Base-by-base conservation (phyloP, 2,797 vertebrate species). In the Tachyglossus aculeatus region DNA sequence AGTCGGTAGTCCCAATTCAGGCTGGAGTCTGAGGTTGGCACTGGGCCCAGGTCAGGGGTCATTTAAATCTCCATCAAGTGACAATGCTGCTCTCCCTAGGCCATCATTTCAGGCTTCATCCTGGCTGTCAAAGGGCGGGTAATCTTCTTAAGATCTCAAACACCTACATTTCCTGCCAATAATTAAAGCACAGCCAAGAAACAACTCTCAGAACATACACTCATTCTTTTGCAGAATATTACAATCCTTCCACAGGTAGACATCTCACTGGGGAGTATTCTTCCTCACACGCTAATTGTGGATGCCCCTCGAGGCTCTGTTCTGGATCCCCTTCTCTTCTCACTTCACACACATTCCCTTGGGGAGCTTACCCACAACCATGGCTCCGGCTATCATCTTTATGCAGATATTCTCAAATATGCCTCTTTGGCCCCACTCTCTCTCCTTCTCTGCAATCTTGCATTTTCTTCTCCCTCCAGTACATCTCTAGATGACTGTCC, bases 161-260 rank as follows among this genome's bases (percentile, higher is more conserved):
- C 18, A 21, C 11, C 16, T 41, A 41, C 31, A 48, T 15, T 48
- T 19, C 3, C 45, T 48, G 45, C 33, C 19, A 10, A 1, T 13
- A 43, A 37, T 19, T 34, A 12, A 39, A 6, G 31, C 6, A 19
- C 2, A 5, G 4, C 38, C 37, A 22, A 40, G 22, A 50, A 37
- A 37, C 1, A 33, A 31, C 2, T 4, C 10, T 12, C 1, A 27
- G 1, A 12, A 19, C 9, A 9, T 9, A 2, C n/a, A n/a, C 39
- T 10, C 3, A n/a, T 10, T 34, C 24, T 53, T 50, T 18, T 15
- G n/a, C n/a, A n/a, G n/a, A n/a, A n/a, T n/a, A n/a, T n/a, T n/a
- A n/a, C n/a, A n/a, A n/a, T n/a, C n/a, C n/a, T n/a, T n/a, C n/a
- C n/a, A n/a, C n/a, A n/a, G n/a, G n/a, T n/a, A n/a, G n/a, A n/a